A percentile compares a stretch with the other conserved stretches of the same genome.
phyloP scores from a whole-genome alignment of 2,797 vertebrate species.

The Neosilurus mollespiculum region DNA sequence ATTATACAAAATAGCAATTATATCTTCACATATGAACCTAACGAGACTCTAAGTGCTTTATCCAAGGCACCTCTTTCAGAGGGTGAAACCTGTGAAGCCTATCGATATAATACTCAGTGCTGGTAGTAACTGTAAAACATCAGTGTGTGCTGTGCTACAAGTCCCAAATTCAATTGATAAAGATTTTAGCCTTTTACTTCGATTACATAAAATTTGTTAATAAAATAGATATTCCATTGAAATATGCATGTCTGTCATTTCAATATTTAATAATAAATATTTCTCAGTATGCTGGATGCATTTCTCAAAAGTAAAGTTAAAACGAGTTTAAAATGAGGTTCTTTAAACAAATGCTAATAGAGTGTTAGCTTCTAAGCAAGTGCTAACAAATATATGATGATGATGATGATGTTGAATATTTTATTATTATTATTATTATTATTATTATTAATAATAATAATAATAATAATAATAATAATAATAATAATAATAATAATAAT shows the following conservation, averaged over 20 bases:
- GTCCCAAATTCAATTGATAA: neutral
- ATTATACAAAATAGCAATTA: neutral
- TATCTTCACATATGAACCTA: neutral
- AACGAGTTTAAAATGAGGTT: neutral
- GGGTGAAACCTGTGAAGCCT: neutral
- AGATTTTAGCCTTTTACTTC: neutral
- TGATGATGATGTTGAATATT: neutral
- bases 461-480: neutral
- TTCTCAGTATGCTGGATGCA: neutral
- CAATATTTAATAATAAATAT: neutral
- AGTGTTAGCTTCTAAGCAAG: neutral
- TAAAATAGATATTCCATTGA: neutral
- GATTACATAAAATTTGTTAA: neutral
- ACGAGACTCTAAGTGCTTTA: neutral
- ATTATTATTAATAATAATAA: neutral
- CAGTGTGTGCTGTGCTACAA: neutral
- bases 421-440: neutral
- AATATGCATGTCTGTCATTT: neutral
- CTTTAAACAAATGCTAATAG: neutral
- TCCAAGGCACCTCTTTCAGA: neutral
- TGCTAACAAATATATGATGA: too few species aligned
- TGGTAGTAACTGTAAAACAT: neutral
- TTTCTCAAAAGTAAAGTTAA: neutral
- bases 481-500: neutral
- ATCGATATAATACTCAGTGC: neutral